These are phyloP conservation scores for Tylochromis polylepis DNA, from an alignment of 2,113 vertebrate species.

Conservation along the genomic window DNA sequence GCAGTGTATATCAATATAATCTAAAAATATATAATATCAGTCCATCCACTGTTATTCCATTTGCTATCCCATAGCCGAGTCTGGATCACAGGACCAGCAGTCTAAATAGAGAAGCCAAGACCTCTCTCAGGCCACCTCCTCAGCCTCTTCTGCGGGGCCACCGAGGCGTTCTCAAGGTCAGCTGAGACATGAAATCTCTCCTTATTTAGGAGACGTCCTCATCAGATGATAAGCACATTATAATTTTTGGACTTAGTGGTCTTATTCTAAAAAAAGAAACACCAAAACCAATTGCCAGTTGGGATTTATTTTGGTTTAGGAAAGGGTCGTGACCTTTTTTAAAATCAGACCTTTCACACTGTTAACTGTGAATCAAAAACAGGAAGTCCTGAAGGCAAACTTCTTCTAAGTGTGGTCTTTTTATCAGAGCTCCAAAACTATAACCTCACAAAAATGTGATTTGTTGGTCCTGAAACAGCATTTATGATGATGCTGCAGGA, in stretches of 20 bases:
- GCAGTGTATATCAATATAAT: neutral
- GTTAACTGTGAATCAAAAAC: neutral
- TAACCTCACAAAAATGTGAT: neutral
- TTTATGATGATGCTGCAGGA: neutral
- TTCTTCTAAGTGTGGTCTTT: neutral
- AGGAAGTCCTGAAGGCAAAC: neutral
- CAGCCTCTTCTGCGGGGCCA: neutral
- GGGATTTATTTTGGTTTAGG: neutral
- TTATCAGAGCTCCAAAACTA: neutral
- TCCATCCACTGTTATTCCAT: neutral
- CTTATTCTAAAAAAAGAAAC: neutral
- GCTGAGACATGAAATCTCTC: neutral
- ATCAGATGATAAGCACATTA: neutral
- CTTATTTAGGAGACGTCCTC: neutral
- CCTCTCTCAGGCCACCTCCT: neutral
- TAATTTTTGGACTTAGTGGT: neutral
- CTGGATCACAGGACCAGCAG: neutral
- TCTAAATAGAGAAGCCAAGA: neutral
- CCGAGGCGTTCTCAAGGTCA: neutral
- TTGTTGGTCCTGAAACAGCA: neutral
- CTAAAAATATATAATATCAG: neutral
- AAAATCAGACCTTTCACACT: neutral
- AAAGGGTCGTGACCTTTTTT: neutral
- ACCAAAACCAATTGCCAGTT: neutral
- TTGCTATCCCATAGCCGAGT: neutral